Percentiles rank a stretch among this genome's conserved stretches.
phyloP scores from a whole-genome alignment of 1,140 invertebrate genomes.

The Drosophila ercepeae region DNA sequence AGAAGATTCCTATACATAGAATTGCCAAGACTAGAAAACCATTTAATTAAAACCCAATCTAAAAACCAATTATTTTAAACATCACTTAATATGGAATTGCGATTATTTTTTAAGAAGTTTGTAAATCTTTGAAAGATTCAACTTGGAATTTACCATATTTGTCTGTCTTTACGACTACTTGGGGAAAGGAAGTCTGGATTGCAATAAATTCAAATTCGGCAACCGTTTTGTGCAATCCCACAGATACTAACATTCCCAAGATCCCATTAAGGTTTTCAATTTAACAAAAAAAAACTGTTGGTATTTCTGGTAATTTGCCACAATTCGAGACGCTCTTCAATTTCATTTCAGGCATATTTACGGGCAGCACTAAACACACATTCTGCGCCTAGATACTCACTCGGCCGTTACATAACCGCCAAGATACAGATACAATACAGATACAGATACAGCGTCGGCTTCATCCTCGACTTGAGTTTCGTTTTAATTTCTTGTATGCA shows the following conservation, averaged over 20 bases:
- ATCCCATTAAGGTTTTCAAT: conserved; percentile 33
- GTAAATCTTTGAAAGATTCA: conserved; percentile 8
- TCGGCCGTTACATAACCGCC: conserved; percentile 50
- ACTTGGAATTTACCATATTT: conserved; percentile 11
- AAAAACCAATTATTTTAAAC: too few relatives aligned
- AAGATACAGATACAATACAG: neutral
- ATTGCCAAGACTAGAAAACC: neutral
- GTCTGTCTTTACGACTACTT: conserved; percentile 4
- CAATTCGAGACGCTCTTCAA: conserved; percentile 51
- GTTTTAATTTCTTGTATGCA: conserved; percentile 59
- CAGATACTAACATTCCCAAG: conserved; percentile 6
- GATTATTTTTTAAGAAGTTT: conserved; percentile 17
- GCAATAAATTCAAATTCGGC: conserved; percentile 14
- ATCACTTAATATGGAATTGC: conserved; percentile 2
- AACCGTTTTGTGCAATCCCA: conserved; percentile 15
- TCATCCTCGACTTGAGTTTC: conserved; percentile 29
- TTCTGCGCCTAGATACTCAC: conserved; percentile 46
- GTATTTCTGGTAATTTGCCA: conserved; percentile 45
- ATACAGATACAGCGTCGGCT: conserved; percentile 10
- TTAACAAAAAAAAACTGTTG: conserved; percentile 15
- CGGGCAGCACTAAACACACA: conserved; percentile 51
- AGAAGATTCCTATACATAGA: too few relatives aligned
- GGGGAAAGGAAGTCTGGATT: conserved; percentile 15
- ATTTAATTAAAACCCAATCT: too few relatives aligned
- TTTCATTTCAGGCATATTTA: conserved; percentile 52